Base-by-base conservation (phyloP, 2,797 vertebrate genomes). In the Poeciliopsis presidionis region DNA sequence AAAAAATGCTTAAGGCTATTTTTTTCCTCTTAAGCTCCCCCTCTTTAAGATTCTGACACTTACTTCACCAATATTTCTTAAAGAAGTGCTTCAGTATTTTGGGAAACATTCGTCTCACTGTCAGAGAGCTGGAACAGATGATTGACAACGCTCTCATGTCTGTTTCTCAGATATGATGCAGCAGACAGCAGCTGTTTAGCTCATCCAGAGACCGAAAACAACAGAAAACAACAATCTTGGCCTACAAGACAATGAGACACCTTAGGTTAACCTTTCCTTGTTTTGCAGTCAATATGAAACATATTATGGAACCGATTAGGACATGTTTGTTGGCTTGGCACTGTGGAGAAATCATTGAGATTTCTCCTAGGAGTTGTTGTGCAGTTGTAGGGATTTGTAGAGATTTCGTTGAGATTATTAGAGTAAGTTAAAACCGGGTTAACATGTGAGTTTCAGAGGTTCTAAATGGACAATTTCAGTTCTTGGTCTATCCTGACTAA, bases 171-270 rank as follows among this genome's bases (percentile, higher is more conserved):
- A 73, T 43, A 77, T 18, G 69, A 69, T 72, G 65, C 22, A n/a
- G 53, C 63, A 81, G 70, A 75, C 73, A 49, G 77, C 39, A 76
- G 74, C 74, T 36, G 65, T 77, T 72, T 70, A 74, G 76, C 33
- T 81, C 57, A 74, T 53, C 30, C 43, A 28, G 39, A 12, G 39
- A 45, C 47, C 43, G 46, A 41, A 78, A 73, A 65, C 51, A 47
- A 57, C 61, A 41, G 47, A 69, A 53, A 30, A 22, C 30, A 63
- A n/a, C 71, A 49, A n/a, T 7, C 39, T 47, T 67, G 59, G 18
- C 18, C 49, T 39, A 53, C 16, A 36, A 41, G 47, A 39, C 36
- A 72, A 46, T 51, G 30, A 51, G 20, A 51, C 12, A 72, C 39
- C 47, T 65, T 76, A 16, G 30, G 43, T 72, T 33, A 74, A 51